Evolutionary conservation across 2,113 vertebrate genomes (phyloP).

Genomic region (Ifrita kowaldi): DNA sequence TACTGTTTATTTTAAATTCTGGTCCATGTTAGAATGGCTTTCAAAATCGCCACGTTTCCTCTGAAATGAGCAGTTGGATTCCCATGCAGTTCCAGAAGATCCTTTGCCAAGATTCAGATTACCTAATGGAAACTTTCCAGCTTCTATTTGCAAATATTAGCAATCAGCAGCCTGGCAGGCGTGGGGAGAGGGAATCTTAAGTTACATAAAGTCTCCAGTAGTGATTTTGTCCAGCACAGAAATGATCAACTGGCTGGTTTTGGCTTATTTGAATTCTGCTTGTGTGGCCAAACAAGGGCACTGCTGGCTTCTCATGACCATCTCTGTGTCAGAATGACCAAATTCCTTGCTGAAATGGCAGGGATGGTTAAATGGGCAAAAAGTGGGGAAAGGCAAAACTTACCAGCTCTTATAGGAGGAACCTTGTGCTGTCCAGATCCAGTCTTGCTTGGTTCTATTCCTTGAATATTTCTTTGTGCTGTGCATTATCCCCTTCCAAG

Average conservation of each 20-base stretch:
- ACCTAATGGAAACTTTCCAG: constrained; percentile 3
- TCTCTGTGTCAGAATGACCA: not conserved
- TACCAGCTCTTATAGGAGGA: not conserved
- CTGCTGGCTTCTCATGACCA: not conserved
- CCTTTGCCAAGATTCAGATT: not conserved
- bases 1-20: not conserved
- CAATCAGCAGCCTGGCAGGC: not conserved
- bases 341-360: not conserved
- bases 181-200: not conserved
- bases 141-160: constrained; percentile 2
- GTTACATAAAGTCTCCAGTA: not conserved
- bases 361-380: not conserved
- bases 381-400: not conserved
- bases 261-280: not conserved
- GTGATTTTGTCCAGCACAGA: not conserved
- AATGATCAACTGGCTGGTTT: not conserved
- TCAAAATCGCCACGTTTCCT: not conserved
- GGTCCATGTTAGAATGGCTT: not conserved
- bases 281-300: not conserved
- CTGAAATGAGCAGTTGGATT: not conserved
- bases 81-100: not conserved
- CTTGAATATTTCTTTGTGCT: not conserved
- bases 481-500: not conserved
- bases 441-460: not conserved
- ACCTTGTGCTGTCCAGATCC: not conserved